A percentile compares a stretch with the other conserved stretches of the same genome.
phyloP scores from a whole-genome alignment of 2,113 vertebrate genomes.

The Dromiciops gliroides region DNA sequence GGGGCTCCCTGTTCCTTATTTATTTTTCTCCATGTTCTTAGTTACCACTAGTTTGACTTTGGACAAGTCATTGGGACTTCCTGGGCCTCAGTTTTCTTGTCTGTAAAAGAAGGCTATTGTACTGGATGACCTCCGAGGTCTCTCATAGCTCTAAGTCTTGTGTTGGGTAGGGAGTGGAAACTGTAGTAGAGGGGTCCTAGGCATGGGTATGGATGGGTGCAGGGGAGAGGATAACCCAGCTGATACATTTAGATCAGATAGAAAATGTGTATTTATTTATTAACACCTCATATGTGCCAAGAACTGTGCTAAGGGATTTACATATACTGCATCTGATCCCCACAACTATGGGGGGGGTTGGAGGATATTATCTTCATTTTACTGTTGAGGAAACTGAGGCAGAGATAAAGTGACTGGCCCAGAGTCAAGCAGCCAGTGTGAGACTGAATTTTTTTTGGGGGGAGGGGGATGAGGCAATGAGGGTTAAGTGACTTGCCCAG shows the following conservation, averaged over 20 bases:
- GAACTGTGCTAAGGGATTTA: background rate
- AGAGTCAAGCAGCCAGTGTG: background rate
- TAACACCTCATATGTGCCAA: background rate
- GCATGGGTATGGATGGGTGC: too few relatives aligned
- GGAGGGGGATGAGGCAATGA: too few relatives aligned
- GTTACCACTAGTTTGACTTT: background rate
- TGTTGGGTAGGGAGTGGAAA: background rate
- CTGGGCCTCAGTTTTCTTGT: background rate
- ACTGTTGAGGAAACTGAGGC: background rate
- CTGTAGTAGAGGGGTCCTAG: background rate
- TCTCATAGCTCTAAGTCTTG: background rate
- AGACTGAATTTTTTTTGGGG: too few relatives aligned
- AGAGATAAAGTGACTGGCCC: background rate
- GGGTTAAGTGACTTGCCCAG: too few relatives aligned
- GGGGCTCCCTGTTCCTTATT: background rate
- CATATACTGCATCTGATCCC: too few relatives aligned
- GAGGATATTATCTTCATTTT: background rate
- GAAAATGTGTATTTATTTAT: background rate
- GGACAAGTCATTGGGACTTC: background rate
- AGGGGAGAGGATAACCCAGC: background rate
- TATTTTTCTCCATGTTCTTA: background rate
- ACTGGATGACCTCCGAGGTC: background rate
- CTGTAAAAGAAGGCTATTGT: background rate
- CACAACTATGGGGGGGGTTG: background rate
- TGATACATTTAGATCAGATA: background rate